Conservation (phyloP, 2,797 vertebrate genomes). For the Otus scops region DNA sequence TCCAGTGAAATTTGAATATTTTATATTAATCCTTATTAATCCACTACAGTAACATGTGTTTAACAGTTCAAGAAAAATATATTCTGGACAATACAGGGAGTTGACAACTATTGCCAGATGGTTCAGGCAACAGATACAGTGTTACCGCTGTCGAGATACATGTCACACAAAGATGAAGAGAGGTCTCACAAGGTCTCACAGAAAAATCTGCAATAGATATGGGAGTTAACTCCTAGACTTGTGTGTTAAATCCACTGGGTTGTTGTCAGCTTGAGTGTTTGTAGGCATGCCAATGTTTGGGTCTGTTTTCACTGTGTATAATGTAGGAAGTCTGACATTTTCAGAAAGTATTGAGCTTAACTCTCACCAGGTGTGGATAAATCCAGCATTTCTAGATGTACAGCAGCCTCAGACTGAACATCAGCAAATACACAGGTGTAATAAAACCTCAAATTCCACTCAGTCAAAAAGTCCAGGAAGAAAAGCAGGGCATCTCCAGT, state of each 20-base stretch:
- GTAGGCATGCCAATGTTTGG: rapidly evolving
- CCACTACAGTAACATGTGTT: background rate
- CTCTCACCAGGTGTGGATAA: background rate
- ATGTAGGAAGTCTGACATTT: background rate
- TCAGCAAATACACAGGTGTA: background rate
- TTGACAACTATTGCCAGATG: background rate
- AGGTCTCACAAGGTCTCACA: background rate
- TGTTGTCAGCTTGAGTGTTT: background rate
- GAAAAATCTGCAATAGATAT: background rate
- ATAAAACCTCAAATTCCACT: background rate
- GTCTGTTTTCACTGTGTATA: background rate
- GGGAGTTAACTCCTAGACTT: background rate
- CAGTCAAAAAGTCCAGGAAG: background rate
- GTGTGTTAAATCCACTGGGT: background rate
- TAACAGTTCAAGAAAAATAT: background rate
- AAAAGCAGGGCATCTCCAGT: background rate
- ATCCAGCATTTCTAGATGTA: background rate
- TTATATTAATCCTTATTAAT: background rate
- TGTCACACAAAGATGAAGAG: background rate
- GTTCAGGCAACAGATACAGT: background rate
- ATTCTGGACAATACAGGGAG: background rate
- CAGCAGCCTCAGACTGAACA: background rate
- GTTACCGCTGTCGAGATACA: background rate
- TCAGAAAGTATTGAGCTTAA: background rate
- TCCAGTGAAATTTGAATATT: background rate